These are phyloP conservation scores for Gymnobelideus leadbeateri DNA, from an alignment of 2,113 vertebrate species.

Conservation along the genomic window DNA sequence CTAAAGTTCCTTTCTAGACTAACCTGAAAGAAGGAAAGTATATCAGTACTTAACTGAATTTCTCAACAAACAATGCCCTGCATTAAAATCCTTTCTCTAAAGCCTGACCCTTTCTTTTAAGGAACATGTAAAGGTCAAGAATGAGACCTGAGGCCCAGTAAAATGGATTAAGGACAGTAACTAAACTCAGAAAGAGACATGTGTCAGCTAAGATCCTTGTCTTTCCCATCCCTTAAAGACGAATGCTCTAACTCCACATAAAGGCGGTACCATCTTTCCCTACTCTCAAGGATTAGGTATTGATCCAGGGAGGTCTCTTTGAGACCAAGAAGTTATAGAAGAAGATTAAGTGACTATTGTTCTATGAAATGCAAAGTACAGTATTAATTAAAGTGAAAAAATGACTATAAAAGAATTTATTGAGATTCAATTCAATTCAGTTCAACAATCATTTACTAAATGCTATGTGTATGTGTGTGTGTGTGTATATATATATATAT, in stretches of 20 bases:
- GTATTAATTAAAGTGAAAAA: not conserved
- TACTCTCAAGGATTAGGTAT: not conserved
- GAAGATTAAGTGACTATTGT: not conserved
- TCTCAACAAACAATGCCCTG: not conserved
- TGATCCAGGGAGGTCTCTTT: not conserved
- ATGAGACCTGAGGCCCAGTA: not conserved
- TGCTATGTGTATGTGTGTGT: no score
- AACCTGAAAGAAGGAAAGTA: not conserved
- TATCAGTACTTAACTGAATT: not conserved
- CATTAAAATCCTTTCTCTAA: not conserved
- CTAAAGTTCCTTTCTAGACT: not conserved
- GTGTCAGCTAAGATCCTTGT: not conserved
- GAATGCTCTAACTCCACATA: not conserved
- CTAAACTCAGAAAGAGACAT: not conserved
- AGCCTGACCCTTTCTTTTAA: not conserved
- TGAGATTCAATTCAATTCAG: not conserved
- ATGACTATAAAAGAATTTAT: not conserved
- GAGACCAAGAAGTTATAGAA: not conserved
- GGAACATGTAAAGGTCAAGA: not conserved
- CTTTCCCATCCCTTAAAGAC: not conserved
- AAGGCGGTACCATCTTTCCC: not conserved
- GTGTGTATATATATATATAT: no score
- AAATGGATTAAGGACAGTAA: not conserved
- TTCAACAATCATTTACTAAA: not conserved
- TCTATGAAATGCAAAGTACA: not conserved